Evolutionary conservation across 2,888 invertebrate genomes (phyloP), one percentile per base, ranked within the genome.

Genomic region (Eurytoma californica): DNA sequence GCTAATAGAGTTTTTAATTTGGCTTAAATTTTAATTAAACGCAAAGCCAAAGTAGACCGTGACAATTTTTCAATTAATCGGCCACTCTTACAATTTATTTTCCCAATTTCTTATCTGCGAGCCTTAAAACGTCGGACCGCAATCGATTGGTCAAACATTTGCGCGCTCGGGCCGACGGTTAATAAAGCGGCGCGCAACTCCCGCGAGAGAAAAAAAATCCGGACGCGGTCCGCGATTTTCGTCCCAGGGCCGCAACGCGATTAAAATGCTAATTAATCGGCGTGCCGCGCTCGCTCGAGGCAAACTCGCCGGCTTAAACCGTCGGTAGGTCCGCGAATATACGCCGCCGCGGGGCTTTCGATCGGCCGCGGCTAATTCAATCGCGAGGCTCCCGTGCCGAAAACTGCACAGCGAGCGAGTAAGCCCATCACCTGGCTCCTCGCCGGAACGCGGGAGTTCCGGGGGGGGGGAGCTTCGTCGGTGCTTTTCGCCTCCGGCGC

Each of bases 261-360:
- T 72, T 78, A 73, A 73, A 78, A 73, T 78, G 73, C 78, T 78
- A 78, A 78, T 73, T 78, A 73, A 78, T 68, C 73, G 63, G 53
- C 14, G 28, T 5, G 16, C n/a, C 28, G 28, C 5, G 60, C 39
- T 9, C 30, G 57, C 39, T 18, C 30, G 13, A 4, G 20, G 20
- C 68, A 57, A 69, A 58, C 18, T 3, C 16, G 20, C 16, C 39
- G 68, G 66, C 72, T 77, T 77, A 72, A 77, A 72, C 72, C 39
- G 65, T 9, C 72, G 53, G 49, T 20, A 51, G 61, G 60, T 24
- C 5, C 28, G 14, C 24, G 20, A 14, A 24, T 28, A 12, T 60
- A 60, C 18, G 16, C 51, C 39, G 39, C 39, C 39, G 39, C 39
- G 30, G n/a, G 20, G 51, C 51, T 58, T 75, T 51, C 72, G 72